Conservation (phyloP, 2,888 invertebrate genomes). For the Cinara cedri region DNA sequence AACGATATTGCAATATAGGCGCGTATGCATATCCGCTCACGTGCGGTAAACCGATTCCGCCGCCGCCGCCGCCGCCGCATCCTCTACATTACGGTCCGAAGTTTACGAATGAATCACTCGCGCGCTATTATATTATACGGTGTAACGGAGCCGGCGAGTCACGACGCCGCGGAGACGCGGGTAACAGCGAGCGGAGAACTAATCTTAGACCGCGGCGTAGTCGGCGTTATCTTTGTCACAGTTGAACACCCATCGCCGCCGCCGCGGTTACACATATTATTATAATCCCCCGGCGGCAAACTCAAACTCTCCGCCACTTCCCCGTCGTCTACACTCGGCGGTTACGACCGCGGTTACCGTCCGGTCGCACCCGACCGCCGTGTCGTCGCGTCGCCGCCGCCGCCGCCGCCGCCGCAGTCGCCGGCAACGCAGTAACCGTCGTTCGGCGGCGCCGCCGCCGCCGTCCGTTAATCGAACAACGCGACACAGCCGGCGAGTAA, state of each 20-base stretch:
- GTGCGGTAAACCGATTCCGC: neutral
- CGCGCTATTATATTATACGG: neutral
- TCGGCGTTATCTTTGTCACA: constrained; percentile 49
- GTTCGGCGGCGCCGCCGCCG: neutral
- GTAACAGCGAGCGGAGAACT: neutral
- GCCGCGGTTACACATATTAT: too few species aligned
- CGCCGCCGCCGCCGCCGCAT: too few species aligned
- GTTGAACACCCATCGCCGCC: constrained; percentile 39
- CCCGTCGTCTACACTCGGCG: neutral
- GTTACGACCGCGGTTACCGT: too few species aligned
- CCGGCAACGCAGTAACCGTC: neutral
- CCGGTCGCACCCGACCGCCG: neutral
- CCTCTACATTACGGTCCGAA: neutral
- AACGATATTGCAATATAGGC: too few species aligned
- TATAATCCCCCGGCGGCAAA: neutral
- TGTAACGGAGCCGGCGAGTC: too few species aligned
- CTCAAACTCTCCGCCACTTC: neutral
- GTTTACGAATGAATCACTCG: constrained; percentile 46
- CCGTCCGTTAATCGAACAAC: neutral
- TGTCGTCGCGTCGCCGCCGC: neutral
- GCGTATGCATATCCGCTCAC: too few species aligned
- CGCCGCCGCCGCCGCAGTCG: neutral
- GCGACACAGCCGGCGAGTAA: too few species aligned
- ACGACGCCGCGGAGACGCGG: too few species aligned
- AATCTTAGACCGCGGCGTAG: neutral